phyloP scores from a whole-genome alignment of 2,113 vertebrate species.

The Gallinago media region DNA sequence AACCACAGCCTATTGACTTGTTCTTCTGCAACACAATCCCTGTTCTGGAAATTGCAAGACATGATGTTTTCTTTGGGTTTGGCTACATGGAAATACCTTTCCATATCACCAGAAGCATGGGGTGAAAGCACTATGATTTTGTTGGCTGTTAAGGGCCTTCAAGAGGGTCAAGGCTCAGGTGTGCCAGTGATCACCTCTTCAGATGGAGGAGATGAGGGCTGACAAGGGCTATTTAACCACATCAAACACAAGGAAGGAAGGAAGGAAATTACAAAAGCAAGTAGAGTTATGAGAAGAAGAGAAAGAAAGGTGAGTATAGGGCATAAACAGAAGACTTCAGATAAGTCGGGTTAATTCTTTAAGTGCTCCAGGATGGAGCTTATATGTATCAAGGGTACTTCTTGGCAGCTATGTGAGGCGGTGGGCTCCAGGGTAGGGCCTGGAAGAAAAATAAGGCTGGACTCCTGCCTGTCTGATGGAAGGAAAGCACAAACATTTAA shows the following conservation, averaged over 20 bases:
- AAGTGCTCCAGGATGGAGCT: not conserved
- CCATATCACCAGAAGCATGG: not conserved
- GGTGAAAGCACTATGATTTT: not conserved
- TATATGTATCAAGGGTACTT: not conserved
- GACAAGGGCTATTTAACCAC: not conserved
- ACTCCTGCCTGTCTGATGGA: not conserved
- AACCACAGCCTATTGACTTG: not conserved
- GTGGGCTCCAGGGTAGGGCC: not conserved
- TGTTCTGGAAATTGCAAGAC: not conserved
- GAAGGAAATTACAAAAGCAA: not conserved
- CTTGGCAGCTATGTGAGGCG: not conserved
- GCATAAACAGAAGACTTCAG: not conserved
- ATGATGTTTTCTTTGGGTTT: not conserved
- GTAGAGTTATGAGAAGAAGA: not conserved
- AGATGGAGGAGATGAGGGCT: not conserved
- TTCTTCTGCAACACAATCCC: not conserved
- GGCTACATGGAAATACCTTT: not conserved
- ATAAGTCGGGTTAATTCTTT: not conserved
- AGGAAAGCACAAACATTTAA: not conserved
- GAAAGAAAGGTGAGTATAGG: not conserved
- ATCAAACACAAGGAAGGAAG: not conserved
- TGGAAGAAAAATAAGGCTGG: not conserved
- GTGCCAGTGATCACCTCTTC: not conserved
- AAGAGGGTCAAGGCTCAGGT: not conserved
- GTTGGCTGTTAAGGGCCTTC: not conserved